A percentile compares a stretch with the other conserved stretches of the same genome.
These are phyloP conservation scores for Spodoptera litura DNA, from an alignment of 1,140 invertebrate genomes.

Conservation along the genomic window DNA sequence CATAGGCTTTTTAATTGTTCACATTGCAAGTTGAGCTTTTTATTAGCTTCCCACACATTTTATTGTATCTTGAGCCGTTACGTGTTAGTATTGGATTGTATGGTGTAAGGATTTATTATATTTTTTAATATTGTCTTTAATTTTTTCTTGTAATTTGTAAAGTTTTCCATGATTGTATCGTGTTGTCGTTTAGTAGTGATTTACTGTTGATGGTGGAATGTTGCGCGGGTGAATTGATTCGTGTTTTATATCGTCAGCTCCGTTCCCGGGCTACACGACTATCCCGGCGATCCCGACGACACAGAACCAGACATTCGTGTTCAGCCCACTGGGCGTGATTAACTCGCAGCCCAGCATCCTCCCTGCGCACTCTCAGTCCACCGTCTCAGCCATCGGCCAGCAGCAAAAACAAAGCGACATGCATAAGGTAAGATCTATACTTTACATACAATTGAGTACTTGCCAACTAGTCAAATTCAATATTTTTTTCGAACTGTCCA, in stretches of 20 bases:
- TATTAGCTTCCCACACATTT: constrained; percentile 58
- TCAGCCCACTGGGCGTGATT: constrained; percentile 90
- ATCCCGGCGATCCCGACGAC: constrained; percentile 92
- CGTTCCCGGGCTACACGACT: constrained; percentile 90
- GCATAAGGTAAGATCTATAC: constrained; percentile 76
- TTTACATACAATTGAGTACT: no score
- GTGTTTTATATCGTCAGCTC: constrained; percentile 68
- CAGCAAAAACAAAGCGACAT: constrained; percentile 84
- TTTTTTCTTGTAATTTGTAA: background rate
- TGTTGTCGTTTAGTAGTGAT: background rate
- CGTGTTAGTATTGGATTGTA: constrained; percentile 10
- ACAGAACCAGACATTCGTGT: constrained; percentile 92
- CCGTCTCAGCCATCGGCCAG: constrained; percentile 78
- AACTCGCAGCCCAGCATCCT: constrained; percentile 90
- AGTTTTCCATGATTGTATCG: background rate
- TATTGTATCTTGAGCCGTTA: constrained; percentile 24
- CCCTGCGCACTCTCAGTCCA: constrained; percentile 86
- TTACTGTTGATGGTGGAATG: background rate
- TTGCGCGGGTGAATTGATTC: background rate
- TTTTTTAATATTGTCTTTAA: background rate
- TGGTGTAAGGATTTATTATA: background rate
- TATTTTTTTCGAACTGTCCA: no score
- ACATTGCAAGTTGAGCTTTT: constrained; percentile 54
- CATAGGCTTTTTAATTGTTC: constrained; percentile 55
- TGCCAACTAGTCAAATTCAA: no score